A percentile compares a stretch with the other conserved stretches of the same genome.
These are phyloP conservation scores for Polymixis flavicincta DNA, from an alignment of 2,888 invertebrate species.

Conservation along the genomic window DNA sequence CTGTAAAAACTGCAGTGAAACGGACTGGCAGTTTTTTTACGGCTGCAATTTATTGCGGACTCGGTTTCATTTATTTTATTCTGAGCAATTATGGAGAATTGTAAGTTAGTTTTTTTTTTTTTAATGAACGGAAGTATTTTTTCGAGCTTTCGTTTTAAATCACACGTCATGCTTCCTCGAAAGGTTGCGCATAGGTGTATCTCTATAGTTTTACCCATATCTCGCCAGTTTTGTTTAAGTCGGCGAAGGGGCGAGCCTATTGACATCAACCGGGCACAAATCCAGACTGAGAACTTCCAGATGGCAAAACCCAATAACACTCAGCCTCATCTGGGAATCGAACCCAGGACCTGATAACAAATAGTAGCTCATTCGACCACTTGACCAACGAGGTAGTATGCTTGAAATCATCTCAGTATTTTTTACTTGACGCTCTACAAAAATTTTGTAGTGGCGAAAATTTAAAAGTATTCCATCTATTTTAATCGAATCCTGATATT, in stretches of 20 bases:
- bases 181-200: no score
- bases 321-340: no score
- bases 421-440: not conserved
- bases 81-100: constrained; percentile 4
- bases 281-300: no score
- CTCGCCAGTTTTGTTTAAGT: no score
- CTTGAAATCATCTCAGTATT: not conserved
- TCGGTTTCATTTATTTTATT: constrained; percentile 29
- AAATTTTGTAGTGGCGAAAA: not conserved
- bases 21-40: not conserved
- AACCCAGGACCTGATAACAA: no score
- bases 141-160: not conserved
- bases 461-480: not conserved
- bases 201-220: no score
- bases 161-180: no score
- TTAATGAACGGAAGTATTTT: not conserved
- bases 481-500: not conserved
- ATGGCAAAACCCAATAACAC: no score
- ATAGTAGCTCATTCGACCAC: no score
- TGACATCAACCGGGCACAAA: no score
- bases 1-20: constrained; percentile 44
- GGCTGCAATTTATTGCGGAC: constrained; percentile 31
- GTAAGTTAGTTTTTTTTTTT: not conserved
- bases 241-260: no score
- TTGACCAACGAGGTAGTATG: no score